Conservation (phyloP, 2,113 vertebrate species). For the Hiodon alosoides region DNA sequence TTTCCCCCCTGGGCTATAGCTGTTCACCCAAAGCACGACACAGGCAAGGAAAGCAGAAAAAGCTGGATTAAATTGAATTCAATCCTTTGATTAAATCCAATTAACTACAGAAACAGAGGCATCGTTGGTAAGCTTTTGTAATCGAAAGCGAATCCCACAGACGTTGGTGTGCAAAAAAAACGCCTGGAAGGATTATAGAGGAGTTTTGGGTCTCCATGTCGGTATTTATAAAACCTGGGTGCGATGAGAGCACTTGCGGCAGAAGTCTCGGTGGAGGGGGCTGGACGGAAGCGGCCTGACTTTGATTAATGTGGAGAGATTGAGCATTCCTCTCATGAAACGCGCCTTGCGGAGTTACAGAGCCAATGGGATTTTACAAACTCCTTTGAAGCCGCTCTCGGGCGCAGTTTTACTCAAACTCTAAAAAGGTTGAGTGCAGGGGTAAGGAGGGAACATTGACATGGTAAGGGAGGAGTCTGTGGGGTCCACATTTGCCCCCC, state of each 20-base stretch:
- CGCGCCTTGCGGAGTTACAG: slow-evolving; percentile 10
- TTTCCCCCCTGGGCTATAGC: not conserved
- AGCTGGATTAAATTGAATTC: too few relatives aligned
- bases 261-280: slow-evolving; percentile 30
- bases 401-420: too few relatives aligned
- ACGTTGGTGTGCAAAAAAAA: too few relatives aligned
- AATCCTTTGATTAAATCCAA: too few relatives aligned
- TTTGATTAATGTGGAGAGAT: slow-evolving; percentile 72
- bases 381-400: slow-evolving; percentile 47
- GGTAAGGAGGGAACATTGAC: slow-evolving; percentile 26
- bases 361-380: slow-evolving; percentile 57
- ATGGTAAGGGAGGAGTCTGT: too few relatives aligned
- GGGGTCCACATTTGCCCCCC: too few relatives aligned
- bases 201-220: not conserved
- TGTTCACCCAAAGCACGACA: too few relatives aligned
- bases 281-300: slow-evolving; percentile 45
- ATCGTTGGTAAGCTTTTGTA: too few relatives aligned
- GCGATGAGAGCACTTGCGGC: slow-evolving; percentile 15
- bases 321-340: slow-evolving; percentile 51
- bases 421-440: slow-evolving; percentile 42
- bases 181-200: not conserved
- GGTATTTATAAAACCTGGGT: not conserved
- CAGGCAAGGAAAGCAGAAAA: too few relatives aligned
- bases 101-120: too few relatives aligned
- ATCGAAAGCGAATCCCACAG: too few relatives aligned